Conservation (phyloP, 1,140 invertebrate species). For the Propsilocerus akamusi region DNA sequence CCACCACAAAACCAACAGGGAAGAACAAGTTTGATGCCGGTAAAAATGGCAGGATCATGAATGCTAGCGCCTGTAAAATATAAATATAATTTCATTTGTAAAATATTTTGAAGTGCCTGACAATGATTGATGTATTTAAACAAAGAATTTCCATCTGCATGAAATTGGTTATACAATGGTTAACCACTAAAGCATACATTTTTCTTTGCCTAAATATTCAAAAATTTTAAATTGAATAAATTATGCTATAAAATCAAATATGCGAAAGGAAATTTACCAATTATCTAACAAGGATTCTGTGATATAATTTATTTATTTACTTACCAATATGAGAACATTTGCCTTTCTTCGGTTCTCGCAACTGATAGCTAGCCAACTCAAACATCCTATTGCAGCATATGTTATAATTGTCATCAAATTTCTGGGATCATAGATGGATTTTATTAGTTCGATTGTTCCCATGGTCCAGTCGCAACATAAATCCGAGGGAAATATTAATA, state of each 20-base stretch:
- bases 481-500: constrained; percentile 72
- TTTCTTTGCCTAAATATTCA: no score
- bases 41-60: constrained; percentile 79
- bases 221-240: no score
- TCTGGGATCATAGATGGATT: constrained; percentile 56
- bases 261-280: no score
- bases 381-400: constrained; percentile 39
- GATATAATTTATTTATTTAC: constrained; percentile 7
- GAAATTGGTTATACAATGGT: no score
- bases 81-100: constrained; percentile 1
- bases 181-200: constrained; percentile 11
- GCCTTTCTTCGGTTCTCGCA: constrained; percentile 44
- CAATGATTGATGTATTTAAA: neutral
- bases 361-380: constrained; percentile 43
- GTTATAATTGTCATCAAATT: constrained; percentile 69
- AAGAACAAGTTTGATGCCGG: constrained; percentile 95
- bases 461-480: constrained; percentile 98
- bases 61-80: constrained; percentile 50
- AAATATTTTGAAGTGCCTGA: neutral
- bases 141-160: no score
- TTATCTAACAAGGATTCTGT: no score
- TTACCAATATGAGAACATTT: constrained; percentile 67
- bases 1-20: constrained; percentile 92
- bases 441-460: constrained; percentile 82
- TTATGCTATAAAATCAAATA: no score